Conservation (phyloP, 2,797 vertebrate genomes). For the Masticophis lateralis region DNA sequence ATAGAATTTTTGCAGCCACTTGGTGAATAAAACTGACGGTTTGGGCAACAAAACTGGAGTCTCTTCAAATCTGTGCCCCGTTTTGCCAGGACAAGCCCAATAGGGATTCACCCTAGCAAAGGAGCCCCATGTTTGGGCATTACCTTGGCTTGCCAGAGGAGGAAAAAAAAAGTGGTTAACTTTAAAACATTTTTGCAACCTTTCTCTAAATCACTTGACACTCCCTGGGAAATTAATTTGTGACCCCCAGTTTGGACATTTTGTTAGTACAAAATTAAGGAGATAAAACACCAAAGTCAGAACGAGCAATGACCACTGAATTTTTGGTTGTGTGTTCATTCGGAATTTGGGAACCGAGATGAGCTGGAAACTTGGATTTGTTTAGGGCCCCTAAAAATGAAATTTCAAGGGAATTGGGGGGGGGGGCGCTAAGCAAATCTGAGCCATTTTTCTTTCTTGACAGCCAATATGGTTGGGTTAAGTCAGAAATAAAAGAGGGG, state of each 20-base stretch:
- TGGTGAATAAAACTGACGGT: neutral
- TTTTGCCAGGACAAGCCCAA: neutral
- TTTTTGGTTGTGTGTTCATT: neutral
- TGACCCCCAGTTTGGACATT: neutral
- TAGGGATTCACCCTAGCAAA: neutral
- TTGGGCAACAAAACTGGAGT: neutral
- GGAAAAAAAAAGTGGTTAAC: neutral
- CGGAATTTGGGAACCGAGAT: neutral
- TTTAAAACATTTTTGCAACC: neutral
- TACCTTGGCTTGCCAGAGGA: neutral
- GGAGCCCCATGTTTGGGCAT: neutral
- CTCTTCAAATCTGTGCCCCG: neutral
- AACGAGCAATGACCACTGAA: neutral
- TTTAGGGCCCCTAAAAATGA: neutral
- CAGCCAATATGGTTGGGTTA: neutral
- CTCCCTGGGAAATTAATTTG: neutral
- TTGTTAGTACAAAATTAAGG: neutral
- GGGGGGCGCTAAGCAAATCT: neutral
- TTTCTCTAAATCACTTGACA: neutral
- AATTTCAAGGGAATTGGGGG: neutral
- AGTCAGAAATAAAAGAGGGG: neutral
- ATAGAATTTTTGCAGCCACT: neutral
- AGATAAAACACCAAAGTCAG: neutral
- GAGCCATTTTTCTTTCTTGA: neutral
- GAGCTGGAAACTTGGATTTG: slow-evolving; percentile 29